Evolutionary conservation across 2,113 vertebrate species (phyloP).

Genomic region (Chinchilla lanigera): DNA sequence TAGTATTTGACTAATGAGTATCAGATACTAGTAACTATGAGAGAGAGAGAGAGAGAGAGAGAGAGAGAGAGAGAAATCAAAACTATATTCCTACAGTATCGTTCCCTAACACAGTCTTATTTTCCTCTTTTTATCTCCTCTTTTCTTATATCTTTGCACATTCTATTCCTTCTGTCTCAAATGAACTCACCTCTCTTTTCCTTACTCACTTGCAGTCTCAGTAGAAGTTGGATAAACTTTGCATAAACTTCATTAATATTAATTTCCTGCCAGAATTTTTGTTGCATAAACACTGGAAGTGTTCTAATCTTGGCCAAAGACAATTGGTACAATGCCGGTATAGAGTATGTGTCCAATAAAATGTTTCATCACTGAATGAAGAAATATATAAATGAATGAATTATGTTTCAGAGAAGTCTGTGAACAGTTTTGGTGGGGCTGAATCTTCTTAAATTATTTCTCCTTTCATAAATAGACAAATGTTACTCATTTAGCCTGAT

Average conservation of each 20-base stretch:
- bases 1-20: not conserved
- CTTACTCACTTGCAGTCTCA: not conserved
- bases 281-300: not conserved
- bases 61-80: not conserved
- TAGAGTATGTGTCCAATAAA: not conserved
- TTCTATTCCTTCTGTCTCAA: not conserved
- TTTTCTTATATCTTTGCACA: conserved; percentile 16
- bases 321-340: not conserved
- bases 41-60: not conserved
- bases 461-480: conserved; percentile 4
- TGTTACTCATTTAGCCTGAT: conserved; percentile 14
- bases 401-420: not conserved
- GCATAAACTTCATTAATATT: not conserved
- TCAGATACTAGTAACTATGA: not conserved
- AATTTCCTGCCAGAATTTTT: not conserved
- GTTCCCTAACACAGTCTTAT: not conserved
- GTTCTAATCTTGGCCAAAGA: not conserved
- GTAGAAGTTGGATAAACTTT: not conserved
- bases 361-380: not conserved
- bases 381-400: not conserved
- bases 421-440: not conserved
- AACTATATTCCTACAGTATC: not conserved
- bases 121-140: not conserved
- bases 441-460: not conserved
- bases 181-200: not conserved